Evolutionary conservation across 2,797 vertebrate species (phyloP).

Genomic region (Gymnopithys bicolor): DNA sequence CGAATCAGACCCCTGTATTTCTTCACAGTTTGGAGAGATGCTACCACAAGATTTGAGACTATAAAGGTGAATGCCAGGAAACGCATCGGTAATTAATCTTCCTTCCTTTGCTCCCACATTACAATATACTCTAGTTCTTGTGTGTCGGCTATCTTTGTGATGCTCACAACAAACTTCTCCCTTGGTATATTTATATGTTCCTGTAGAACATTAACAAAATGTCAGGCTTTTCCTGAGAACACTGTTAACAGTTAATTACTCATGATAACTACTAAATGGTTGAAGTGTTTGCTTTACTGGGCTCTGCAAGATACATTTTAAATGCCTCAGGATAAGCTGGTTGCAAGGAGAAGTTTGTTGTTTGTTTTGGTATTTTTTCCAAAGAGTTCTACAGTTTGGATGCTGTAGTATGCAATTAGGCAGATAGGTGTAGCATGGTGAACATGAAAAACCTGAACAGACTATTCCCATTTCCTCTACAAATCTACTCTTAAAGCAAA

Average conservation of each 20-base stretch:
- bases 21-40: neutral
- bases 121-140: neutral
- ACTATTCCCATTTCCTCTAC: neutral
- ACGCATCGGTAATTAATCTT: neutral
- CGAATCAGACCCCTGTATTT: neutral
- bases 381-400: neutral
- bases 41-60: neutral
- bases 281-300: slow-evolving; percentile 38
- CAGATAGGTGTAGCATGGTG: neutral
- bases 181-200: slow-evolving; percentile 11
- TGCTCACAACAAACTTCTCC: slow-evolving; percentile 32
- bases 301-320: slow-evolving; percentile 37
- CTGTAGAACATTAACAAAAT: slow-evolving; percentile 40
- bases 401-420: neutral
- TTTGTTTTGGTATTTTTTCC: neutral
- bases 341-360: neutral
- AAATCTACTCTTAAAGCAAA: neutral
- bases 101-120: neutral
- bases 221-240: neutral
- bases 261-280: neutral
- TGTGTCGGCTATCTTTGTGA: neutral
- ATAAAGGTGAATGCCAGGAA: neutral
- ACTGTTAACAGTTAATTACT: slow-evolving; percentile 41
- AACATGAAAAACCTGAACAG: slow-evolving; percentile 8
- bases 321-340: neutral